Base-by-base conservation (phyloP, 2,888 invertebrate species). In the Pristionchus mayeri region DNA sequence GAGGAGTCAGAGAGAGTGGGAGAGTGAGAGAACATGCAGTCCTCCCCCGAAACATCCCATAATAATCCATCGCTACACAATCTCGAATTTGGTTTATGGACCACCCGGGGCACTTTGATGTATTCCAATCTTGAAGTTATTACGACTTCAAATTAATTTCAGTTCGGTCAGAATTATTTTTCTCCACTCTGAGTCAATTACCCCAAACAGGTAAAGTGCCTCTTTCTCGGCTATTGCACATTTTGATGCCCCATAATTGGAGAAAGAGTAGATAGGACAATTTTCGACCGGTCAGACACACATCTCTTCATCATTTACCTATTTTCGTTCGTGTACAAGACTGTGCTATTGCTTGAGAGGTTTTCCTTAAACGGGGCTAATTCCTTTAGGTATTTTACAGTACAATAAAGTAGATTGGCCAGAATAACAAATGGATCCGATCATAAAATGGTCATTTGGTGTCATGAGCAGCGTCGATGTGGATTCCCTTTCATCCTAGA, bases 11-110 rank as follows among this genome's bases (percentile, higher is more conserved):
- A 71, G 27, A 71, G 40, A 11, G 37, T 4, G 67, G 0, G n/a
- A 71, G 24, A 44, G 7, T 0, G 71, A 71, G 71, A 71, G 71
- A 40, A 13, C 37, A 18, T 21, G 67, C 67, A 7, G 71, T 21
- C n/a, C 24, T 6, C 71, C 71, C 63, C 34, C 71, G 71, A 71
- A 71, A 71, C 71, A 71, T 71, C 71, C 63, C 34, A 63, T 63
- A 63, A 71, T 71, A 71, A 71, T 71, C 71, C 40, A 24, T 4
- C 63, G 63, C 71, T 40, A 71, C 40, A 71, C 37, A 71, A 71
- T 71, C 30, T 40, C 71, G 71, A 71, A 44, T 71, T 71, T 24
- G n/a, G 40, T 40, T n/a, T 13, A 24, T 44, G 40, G 71, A 40
- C 71, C 71, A 44, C 44, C 71, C 71, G 24, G 21, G 7, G 30